Percentiles rank a stretch among this genome's conserved stretches.
These are phyloP conservation scores for Lepeophtheirus nordmannii DNA, from an alignment of 2,888 invertebrate species.

Conservation along the genomic window DNA sequence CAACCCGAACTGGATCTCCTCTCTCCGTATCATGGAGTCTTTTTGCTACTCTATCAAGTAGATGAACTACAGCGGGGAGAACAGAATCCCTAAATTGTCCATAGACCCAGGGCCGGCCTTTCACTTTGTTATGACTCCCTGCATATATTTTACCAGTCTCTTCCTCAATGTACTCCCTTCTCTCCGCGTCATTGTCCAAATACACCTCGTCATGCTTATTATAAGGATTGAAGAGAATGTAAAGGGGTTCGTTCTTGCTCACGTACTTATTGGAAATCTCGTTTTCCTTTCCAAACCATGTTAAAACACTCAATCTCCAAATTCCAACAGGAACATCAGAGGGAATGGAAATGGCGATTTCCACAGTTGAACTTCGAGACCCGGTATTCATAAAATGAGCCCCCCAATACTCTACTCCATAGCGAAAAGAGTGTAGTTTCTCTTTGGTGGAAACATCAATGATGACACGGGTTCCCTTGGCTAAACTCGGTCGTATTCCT, in stretches of 20 bases:
- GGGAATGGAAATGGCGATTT: slow-evolving; percentile 46
- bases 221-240: slow-evolving; percentile 80
- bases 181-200: slow-evolving; percentile 48
- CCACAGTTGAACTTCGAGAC: background rate
- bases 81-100: slow-evolving; percentile 73
- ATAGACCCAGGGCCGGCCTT: slow-evolving; percentile 76
- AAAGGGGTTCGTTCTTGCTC: slow-evolving; percentile 45
- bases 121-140: slow-evolving; percentile 65
- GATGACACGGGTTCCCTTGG: slow-evolving; percentile 30
- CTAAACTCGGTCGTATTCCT: slow-evolving; percentile 29
- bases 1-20: slow-evolving; percentile 58
- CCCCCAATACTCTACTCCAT: background rate
- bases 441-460: slow-evolving; percentile 27
- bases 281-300: slow-evolving; percentile 43
- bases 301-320: slow-evolving; percentile 68
- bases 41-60: slow-evolving; percentile 55
- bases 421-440: background rate
- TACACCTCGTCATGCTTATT: slow-evolving; percentile 54
- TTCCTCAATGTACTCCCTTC: slow-evolving; percentile 66
- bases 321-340: slow-evolving; percentile 57
- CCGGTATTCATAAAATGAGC: background rate
- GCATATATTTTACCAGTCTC: slow-evolving; percentile 81
- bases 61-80: slow-evolving; percentile 58
- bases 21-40: slow-evolving; percentile 45
- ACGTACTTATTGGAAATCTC: slow-evolving; percentile 27